Evolutionary conservation across 2,113 vertebrate species (phyloP).

Genomic region (Camarhynchus parvulus): DNA sequence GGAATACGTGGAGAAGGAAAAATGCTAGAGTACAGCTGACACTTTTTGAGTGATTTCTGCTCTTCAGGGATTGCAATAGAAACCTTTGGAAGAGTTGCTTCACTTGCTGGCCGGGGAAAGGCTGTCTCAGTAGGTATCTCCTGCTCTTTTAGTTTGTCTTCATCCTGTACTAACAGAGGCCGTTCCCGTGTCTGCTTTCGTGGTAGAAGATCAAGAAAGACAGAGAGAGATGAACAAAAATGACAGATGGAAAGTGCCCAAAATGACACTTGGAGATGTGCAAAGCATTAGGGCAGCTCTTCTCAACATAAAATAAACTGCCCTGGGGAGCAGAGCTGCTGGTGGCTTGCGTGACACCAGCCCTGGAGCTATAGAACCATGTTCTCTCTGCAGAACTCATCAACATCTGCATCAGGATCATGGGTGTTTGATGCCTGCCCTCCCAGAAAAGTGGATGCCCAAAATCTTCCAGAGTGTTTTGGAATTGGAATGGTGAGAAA

Average conservation of each 20-base stretch:
- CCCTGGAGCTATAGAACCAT: neutral
- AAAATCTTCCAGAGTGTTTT: neutral
- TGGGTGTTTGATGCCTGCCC: neutral
- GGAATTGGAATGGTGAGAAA: neutral
- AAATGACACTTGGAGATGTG: constrained; percentile 83
- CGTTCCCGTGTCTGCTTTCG: constrained; percentile 85
- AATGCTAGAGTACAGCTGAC: constrained; percentile 78
- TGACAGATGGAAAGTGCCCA: constrained; percentile 81
- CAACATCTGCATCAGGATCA: neutral
- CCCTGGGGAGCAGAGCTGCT: neutral
- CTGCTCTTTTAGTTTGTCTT: constrained; percentile 86
- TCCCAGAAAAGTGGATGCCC: neutral
- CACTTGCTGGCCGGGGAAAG: constrained; percentile 72
- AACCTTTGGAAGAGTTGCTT: constrained; percentile 80
- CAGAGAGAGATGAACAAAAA: constrained; percentile 92
- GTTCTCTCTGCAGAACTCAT: neutral
- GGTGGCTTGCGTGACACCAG: neutral
- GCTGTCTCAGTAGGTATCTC: constrained; percentile 78
- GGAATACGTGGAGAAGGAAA: constrained; percentile 80
- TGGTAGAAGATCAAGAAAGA: constrained; percentile 92
- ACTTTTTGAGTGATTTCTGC: constrained; percentile 77
- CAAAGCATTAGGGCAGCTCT: constrained; percentile 69
- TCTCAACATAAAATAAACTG: neutral
- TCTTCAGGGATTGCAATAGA: constrained; percentile 86
- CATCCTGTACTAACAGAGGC: constrained; percentile 84